phyloP scores from a whole-genome alignment of 2,797 vertebrate species.

The Petrocephalus schoutedeni region DNA sequence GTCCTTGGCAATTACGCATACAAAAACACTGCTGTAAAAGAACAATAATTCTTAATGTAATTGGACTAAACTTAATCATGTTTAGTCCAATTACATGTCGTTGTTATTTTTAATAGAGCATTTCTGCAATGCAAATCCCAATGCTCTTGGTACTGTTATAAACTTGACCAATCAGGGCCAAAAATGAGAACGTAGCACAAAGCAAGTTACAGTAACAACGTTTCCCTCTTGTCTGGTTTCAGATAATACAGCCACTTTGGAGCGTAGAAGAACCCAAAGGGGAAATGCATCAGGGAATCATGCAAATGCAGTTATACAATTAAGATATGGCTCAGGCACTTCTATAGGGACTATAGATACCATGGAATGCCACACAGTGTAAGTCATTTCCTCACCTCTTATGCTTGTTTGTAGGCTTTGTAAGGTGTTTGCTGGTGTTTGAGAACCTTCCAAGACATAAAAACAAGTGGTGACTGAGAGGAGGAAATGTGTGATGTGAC shows the following conservation, averaged over 20 bases:
- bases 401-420: conserved; percentile 95
- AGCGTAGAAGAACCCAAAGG: background rate
- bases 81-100: background rate
- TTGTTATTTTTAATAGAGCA: background rate
- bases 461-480: background rate
- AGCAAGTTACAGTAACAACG: background rate
- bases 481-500: background rate
- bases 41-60: background rate
- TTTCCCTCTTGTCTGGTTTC: background rate
- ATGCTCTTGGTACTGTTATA: background rate
- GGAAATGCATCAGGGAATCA: background rate
- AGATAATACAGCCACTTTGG: background rate
- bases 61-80: background rate
- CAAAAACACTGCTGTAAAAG: background rate
- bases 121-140: background rate
- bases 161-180: background rate
- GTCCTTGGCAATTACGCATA: background rate
- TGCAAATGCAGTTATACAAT: background rate
- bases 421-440: conserved; percentile 89
- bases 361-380: background rate
- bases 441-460: conserved; percentile 74
- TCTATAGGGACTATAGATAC: background rate
- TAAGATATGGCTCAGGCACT: background rate
- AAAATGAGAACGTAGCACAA: background rate
- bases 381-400: conserved; percentile 72